Evolutionary conservation across 2,797 vertebrate genomes (phyloP).

Genomic region (Macropodus opercularis): DNA sequence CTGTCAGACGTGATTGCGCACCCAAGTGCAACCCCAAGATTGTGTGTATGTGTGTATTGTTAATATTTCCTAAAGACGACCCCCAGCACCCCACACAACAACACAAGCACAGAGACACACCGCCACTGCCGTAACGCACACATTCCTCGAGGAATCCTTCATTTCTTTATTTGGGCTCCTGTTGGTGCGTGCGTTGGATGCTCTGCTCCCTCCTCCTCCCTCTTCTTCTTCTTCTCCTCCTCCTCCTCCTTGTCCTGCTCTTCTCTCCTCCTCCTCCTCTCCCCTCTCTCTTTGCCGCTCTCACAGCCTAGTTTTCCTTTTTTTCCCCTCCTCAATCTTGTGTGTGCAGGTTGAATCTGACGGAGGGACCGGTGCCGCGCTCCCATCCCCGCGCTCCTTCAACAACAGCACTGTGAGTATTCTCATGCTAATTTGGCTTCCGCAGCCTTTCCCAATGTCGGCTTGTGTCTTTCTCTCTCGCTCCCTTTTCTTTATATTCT

Average conservation of each 20-base stretch:
- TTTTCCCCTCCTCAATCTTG: constrained; percentile 68
- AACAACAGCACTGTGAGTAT: constrained; percentile 82
- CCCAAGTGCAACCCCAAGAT: constrained; percentile 56
- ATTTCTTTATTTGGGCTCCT: constrained; percentile 77
- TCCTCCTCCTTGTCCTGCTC: constrained; percentile 59
- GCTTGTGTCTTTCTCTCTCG: constrained; percentile 34
- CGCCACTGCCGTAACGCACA: constrained; percentile 34
- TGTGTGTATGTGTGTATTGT: constrained; percentile 24
- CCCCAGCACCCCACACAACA: constrained; percentile 43
- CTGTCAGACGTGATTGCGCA: constrained; percentile 74
- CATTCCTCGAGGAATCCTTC: constrained; percentile 70
- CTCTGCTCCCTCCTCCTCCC: constrained; percentile 65
- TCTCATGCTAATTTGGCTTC: constrained; percentile 69
- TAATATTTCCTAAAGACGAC: constrained; percentile 68
- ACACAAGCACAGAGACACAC: constrained; percentile 29
- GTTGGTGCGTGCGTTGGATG: constrained; percentile 75
- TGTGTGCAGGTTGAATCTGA: constrained; percentile 78
- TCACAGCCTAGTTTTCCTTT: constrained; percentile 74
- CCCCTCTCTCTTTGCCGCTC: constrained; percentile 64
- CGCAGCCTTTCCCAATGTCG: constrained; percentile 32
- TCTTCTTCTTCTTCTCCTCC: constrained; percentile 38
- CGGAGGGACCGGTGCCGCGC: constrained; percentile 74
- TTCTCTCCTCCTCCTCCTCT: constrained; percentile 60
- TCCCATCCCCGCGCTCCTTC: constrained; percentile 67
- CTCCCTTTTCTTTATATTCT: constrained; percentile 22